Percentiles rank a stretch among this genome's conserved stretches.
Evolutionary conservation across 2,113 vertebrate genomes (phyloP).

Genomic region (Camelus bactrianus): DNA sequence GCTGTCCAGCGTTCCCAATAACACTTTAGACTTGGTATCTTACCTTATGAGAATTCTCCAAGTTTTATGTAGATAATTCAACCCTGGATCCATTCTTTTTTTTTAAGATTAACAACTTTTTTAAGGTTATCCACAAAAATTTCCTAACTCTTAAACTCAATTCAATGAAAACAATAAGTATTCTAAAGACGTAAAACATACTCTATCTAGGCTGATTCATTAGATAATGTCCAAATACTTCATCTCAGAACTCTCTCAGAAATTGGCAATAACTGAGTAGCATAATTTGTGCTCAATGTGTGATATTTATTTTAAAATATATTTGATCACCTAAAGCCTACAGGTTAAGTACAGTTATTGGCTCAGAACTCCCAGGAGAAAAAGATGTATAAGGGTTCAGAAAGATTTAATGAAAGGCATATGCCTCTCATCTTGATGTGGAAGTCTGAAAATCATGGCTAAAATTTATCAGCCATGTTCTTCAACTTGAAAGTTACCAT

Average conservation of each 20-base stretch:
- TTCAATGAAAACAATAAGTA: constrained; percentile 16
- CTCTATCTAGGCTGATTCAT: neutral
- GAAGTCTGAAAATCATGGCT: neutral
- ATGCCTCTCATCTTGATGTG: neutral
- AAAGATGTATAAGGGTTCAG: neutral
- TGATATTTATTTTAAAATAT: neutral
- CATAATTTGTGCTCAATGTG: neutral
- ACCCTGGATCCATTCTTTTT: neutral
- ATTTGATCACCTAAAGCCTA: neutral
- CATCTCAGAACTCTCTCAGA: constrained; percentile 6
- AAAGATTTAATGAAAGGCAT: constrained; percentile 7
- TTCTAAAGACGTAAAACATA: neutral
- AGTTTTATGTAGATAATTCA: neutral
- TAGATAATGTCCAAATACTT: constrained; percentile 14
- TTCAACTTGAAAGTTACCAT: neutral
- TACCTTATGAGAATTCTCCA: neutral
- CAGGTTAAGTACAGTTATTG: neutral
- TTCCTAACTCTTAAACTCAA: neutral
- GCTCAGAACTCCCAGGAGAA: constrained; percentile 16
- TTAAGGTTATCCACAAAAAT: neutral
- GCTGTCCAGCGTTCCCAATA: too few relatives aligned
- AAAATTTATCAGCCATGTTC: neutral
- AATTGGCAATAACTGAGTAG: neutral
- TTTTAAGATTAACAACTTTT: neutral
- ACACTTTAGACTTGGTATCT: neutral